A percentile compares a stretch with the other conserved stretches of the same genome.
These are phyloP conservation scores for Cremastobaeus sp. DNA, from an alignment of 2,888 invertebrate genomes.

Conservation along the genomic window DNA sequence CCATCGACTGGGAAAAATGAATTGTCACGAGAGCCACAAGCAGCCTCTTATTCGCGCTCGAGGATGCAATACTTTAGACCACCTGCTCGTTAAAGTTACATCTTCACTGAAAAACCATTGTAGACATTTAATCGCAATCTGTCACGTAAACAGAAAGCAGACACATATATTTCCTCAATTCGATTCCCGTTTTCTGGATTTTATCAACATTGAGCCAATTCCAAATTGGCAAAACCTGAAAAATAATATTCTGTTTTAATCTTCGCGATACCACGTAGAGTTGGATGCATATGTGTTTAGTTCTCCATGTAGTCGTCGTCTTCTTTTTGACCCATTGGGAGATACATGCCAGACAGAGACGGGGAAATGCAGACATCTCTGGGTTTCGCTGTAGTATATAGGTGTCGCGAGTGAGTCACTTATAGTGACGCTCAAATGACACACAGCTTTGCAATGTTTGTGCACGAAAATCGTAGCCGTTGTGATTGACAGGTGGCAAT, in stretches of 20 bases:
- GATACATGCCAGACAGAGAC: no score
- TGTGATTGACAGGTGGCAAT: constrained; percentile 79
- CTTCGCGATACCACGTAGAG: no score
- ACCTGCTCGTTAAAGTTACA: constrained; percentile 70
- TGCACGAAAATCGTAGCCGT: constrained; percentile 65
- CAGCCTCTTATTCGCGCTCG: constrained; percentile 25
- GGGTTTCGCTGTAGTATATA: no score
- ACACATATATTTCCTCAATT: no score
- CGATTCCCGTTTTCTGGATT: no score
- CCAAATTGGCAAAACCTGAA: constrained; percentile 24
- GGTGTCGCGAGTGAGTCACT: constrained; percentile 54
- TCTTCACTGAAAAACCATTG: constrained; percentile 67
- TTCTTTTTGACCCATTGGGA: no score
- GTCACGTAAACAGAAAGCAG: no score
- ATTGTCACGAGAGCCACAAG: constrained; percentile 70
- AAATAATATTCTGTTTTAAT: constrained; percentile 45
- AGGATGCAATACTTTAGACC: constrained; percentile 59
- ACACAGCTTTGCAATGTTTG: constrained; percentile 54
- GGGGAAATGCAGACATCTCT: no score
- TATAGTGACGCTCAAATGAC: constrained; percentile 61
- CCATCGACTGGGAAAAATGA: constrained; percentile 74
- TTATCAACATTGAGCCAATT: no score
- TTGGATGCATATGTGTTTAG: no score
- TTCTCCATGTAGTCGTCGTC: no score
- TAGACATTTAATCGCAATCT: no score